Evolutionary conservation across 2,888 invertebrate species (phyloP), one percentile per base, ranked within the genome.

Genomic region (Creontiades dilutus): DNA sequence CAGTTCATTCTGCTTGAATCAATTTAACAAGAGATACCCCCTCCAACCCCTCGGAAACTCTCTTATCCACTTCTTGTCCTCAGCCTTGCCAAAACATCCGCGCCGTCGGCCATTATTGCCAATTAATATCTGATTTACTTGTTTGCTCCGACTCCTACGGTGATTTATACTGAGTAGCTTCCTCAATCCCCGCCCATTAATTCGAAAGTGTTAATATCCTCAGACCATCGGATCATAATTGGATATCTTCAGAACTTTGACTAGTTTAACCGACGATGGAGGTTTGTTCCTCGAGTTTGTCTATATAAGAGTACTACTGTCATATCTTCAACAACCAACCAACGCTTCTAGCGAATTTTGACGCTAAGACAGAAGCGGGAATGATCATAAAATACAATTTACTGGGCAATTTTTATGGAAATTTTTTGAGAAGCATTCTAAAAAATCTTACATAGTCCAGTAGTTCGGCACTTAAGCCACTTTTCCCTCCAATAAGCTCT

Each of bases 1-100:
- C 90, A 90, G 90, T 90, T 90, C 90, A 90, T 90, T 90, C 88
- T 87, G 82, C 80, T 90, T 88, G 90, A 90, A 90, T 90, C 90
- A 90, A 90, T 90, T 90, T 90, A 87, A 88, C 90, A 57, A 47
- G 88, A 88, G 86, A 90, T 90, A 76, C 46, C 55, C 86, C 47
- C 68, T 57, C 55, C 75, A 11, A 23, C 37, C 9, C 85, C 85
- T 75, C 13, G 0, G n/a, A 9, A 48, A 82, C 82, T 82, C 68
- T 61, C 75, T 86, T 68, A 86, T 23, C 89, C 80, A 82, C 81
- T 89, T 89, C 89, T 82, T 75, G 76, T 37, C 23, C 57, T 28
- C 37, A 5, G 27, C 78, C 47, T 55, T 90, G 90, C 90, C 90
- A 90, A 90, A 90, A 86, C 90, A 76, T n/a, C 89, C 85, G 13